Percentiles rank a stretch among this genome's conserved stretches.
phyloP scores from a whole-genome alignment of 2,888 invertebrate genomes.

The Epistrophe eligans region DNA sequence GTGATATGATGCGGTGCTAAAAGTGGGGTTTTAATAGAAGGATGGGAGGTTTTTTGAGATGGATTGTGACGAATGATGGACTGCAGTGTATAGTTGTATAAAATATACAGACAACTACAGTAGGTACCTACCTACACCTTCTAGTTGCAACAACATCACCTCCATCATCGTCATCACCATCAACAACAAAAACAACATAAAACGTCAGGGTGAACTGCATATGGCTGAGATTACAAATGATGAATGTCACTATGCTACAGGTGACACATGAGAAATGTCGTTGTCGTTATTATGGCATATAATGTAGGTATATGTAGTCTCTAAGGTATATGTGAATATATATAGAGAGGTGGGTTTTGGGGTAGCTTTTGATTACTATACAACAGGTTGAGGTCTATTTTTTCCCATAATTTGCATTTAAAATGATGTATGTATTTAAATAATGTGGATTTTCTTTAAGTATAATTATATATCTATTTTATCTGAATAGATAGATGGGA shows the following conservation, averaged over 20 bases:
- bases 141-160: slow-evolving; percentile 74
- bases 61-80: slow-evolving; percentile 78
- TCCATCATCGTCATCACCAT: slow-evolving; percentile 47
- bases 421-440: slow-evolving; percentile 33
- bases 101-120: slow-evolving; percentile 56
- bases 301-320: neutral
- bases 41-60: slow-evolving; percentile 81
- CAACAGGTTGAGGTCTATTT: slow-evolving; percentile 23
- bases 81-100: slow-evolving; percentile 69
- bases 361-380: slow-evolving; percentile 8
- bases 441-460: slow-evolving; percentile 31
- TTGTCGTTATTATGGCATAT: slow-evolving; percentile 47
- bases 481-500: slow-evolving; percentile 41
- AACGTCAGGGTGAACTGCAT: slow-evolving; percentile 74
- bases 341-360: slow-evolving; percentile 7
- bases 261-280: slow-evolving; percentile 74
- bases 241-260: slow-evolving; percentile 74
- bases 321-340: neutral
- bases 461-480: slow-evolving; percentile 25
- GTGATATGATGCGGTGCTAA: slow-evolving; percentile 14
- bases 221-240: slow-evolving; percentile 74
- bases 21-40: slow-evolving; percentile 76
- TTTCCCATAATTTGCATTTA: slow-evolving; percentile 48
- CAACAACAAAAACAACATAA: slow-evolving; percentile 61
- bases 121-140: slow-evolving; percentile 41